Evolutionary conservation across 2,888 invertebrate species (phyloP).

Genomic region (Aporophyla lueneburgensis): DNA sequence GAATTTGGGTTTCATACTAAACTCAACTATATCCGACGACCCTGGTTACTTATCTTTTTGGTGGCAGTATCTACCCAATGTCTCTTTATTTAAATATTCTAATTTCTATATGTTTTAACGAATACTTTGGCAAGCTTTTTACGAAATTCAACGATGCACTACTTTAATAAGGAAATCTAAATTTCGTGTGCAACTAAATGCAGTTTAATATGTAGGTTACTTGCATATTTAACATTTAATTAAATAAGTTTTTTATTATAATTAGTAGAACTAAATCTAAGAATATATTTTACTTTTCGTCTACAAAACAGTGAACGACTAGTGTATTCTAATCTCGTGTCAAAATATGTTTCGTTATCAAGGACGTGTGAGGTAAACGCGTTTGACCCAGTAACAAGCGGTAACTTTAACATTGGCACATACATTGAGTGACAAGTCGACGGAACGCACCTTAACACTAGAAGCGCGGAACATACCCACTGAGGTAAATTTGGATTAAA

Average conservation of each 20-base stretch:
- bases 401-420: conserved; percentile 51
- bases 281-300: conserved; percentile 1
- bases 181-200: neutral
- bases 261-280: neutral
- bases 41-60: no score
- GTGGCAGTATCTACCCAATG: no score
- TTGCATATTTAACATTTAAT: neutral
- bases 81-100: no score
- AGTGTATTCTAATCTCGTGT: conserved; percentile 52
- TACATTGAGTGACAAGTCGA: neutral
- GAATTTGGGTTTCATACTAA: no score
- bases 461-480: no score
- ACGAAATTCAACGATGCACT: neutral
- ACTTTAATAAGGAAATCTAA: neutral
- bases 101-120: neutral
- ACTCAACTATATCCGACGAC: no score
- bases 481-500: no score
- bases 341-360: conserved; percentile 63
- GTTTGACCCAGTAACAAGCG: conserved; percentile 58
- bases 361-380: conserved; percentile 61
- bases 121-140: neutral
- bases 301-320: neutral
- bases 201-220: neutral
- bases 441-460: conserved; percentile 21
- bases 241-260: neutral